Evolutionary conservation across 2,888 invertebrate genomes (phyloP).

Genomic region (Drosophila paracracens): DNA sequence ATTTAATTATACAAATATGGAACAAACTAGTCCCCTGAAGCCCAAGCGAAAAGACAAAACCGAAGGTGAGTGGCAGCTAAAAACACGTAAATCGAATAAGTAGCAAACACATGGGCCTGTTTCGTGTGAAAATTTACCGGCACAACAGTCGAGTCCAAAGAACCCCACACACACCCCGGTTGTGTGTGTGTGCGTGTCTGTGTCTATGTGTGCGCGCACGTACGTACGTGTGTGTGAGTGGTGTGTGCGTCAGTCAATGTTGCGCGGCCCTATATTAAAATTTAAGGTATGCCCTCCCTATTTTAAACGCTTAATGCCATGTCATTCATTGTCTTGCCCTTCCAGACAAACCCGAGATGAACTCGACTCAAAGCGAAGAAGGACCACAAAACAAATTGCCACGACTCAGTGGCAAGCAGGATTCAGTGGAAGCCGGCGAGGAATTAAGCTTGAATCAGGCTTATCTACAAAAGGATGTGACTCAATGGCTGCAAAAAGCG

Average conservation of each 20-base stretch:
- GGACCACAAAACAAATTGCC: conserved; percentile 66
- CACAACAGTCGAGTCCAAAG: conserved; percentile 47
- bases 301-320: conserved; percentile 74
- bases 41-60: conserved; percentile 57
- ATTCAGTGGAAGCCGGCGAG: conserved; percentile 8
- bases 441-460: conserved; percentile 61
- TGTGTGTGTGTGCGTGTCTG: conserved; percentile 33
- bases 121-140: conserved; percentile 60
- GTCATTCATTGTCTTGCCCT: conserved; percentile 78
- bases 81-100: conserved; percentile 39
- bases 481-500: conserved; percentile 57
- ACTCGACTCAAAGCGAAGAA: conserved; percentile 25
- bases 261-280: conserved; percentile 60
- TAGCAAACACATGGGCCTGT: conserved; percentile 25
- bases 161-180: conserved; percentile 42
- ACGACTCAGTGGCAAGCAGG: conserved; percentile 39
- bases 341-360: conserved; percentile 56
- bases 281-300: conserved; percentile 79
- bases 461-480: conserved; percentile 63
- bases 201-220: conserved; percentile 29
- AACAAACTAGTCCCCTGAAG: conserved; percentile 58
- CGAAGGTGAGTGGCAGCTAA: conserved; percentile 67
- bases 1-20: conserved; percentile 54
- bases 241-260: conserved; percentile 35
- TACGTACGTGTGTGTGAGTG: conserved; percentile 43